Percentiles rank a stretch among this genome's conserved stretches.
Evolutionary conservation across 2,888 invertebrate species (phyloP).

Genomic region (Sepioteuthis lessoniana): DNA sequence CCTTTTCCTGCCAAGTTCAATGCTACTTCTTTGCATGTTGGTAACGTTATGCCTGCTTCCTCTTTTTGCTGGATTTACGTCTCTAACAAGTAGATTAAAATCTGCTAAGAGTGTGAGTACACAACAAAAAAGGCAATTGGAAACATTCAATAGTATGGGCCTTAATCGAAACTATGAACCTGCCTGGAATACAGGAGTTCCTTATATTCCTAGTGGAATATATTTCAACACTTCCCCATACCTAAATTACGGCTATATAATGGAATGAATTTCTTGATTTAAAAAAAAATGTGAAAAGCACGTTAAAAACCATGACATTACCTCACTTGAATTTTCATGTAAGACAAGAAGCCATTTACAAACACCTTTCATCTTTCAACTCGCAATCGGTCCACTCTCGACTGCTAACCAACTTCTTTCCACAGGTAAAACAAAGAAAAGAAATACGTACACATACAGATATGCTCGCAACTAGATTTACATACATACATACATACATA

Average conservation of each 20-base stretch:
- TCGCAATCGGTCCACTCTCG: no score
- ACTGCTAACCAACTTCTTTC: no score
- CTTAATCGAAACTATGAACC: background rate
- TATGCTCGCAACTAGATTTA: no score
- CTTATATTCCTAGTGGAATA: background rate
- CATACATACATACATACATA: no score
- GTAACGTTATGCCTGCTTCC: constrained; percentile 63
- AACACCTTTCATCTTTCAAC: no score
- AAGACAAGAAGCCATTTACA: no score
- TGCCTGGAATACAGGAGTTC: background rate
- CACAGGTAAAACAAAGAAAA: no score
- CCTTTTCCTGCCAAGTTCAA: constrained; percentile 58
- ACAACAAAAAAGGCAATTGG: background rate
- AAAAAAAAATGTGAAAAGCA: no score
- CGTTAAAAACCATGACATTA: no score
- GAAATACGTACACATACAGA: no score
- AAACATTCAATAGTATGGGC: background rate
- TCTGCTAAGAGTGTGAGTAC: background rate
- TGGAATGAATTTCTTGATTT: background rate
- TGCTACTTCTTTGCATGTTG: constrained; percentile 62
- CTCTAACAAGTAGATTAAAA: constrained; percentile 52
- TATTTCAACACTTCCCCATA: background rate
- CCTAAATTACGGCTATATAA: background rate
- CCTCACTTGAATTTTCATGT: no score
- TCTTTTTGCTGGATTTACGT: constrained; percentile 67